Evolutionary conservation across 2,888 invertebrate genomes (phyloP).

Genomic region (Parnassius orleans): DNA sequence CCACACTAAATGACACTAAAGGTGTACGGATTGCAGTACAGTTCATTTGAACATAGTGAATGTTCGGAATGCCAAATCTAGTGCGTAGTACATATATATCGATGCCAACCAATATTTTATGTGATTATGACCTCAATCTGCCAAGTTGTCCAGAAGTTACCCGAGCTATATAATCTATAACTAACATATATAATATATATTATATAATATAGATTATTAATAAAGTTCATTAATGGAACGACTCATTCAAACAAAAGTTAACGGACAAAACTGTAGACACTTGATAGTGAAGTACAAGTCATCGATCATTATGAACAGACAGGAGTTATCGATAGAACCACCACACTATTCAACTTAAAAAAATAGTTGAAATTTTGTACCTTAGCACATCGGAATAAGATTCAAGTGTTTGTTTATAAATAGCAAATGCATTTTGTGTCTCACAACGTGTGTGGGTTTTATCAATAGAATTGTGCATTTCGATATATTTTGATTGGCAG

Average conservation of each 20-base stretch:
- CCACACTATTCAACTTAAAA: background rate
- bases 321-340: slow-evolving; percentile 16
- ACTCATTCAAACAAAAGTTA: slow-evolving; percentile 2
- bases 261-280: background rate
- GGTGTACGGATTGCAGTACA: too few species aligned
- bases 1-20: too few species aligned
- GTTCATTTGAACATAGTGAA: too few species aligned
- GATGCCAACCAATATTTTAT: too few species aligned
- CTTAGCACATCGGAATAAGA: slow-evolving; percentile 4
- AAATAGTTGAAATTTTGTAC: background rate
- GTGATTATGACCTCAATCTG: too few species aligned
- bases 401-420: background rate
- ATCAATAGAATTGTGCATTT: slow-evolving; percentile 20
- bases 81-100: too few species aligned
- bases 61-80: too few species aligned
- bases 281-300: background rate
- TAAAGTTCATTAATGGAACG: slow-evolving; percentile 5
- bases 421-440: slow-evolving; percentile 1
- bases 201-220: too few species aligned
- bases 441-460: slow-evolving; percentile 27
- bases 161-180: too few species aligned
- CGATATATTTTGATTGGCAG: slow-evolving; percentile 19
- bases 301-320: slow-evolving; percentile 15
- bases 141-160: too few species aligned
- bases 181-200: too few species aligned